These are phyloP conservation scores for Xyrauchen texanus DNA, from an alignment of 2,113 vertebrate species.

Conservation along the genomic window DNA sequence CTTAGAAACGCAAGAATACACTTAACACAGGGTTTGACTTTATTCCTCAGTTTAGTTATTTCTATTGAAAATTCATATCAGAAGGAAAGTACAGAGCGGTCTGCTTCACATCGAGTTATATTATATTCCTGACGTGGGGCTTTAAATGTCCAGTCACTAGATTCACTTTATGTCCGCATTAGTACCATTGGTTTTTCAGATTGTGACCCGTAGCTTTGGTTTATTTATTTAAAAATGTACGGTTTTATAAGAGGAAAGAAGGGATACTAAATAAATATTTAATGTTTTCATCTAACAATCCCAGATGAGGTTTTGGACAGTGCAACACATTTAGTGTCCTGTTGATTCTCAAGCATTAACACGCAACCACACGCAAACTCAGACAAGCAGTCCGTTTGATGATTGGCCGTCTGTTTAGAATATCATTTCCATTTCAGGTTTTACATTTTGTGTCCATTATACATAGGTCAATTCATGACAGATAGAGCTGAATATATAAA, in stretches of 20 bases:
- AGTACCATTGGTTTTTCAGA: neutral
- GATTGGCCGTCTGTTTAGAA: too few relatives aligned
- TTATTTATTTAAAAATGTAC: constrained; percentile 16
- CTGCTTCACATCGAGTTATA: too few relatives aligned
- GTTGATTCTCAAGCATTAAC: too few relatives aligned
- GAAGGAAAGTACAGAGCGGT: neutral
- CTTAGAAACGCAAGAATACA: neutral
- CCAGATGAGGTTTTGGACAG: too few relatives aligned
- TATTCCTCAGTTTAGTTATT: neutral
- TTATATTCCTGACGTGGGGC: neutral
- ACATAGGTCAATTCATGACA: too few relatives aligned
- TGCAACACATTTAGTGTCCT: too few relatives aligned
- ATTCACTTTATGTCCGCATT: neutral
- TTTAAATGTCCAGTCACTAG: neutral
- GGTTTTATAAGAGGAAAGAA: neutral
- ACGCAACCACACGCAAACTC: too few relatives aligned
- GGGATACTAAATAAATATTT: neutral
- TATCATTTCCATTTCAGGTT: too few relatives aligned
- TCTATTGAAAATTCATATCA: neutral
- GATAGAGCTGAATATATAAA: too few relatives aligned
- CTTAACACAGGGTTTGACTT: constrained; percentile 2
- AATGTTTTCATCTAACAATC: neutral
- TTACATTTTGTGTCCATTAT: too few relatives aligned
- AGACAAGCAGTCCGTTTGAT: too few relatives aligned
- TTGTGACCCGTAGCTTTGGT: neutral